Conservation (phyloP, 2,113 vertebrate species). For the Sapajus apella region DNA sequence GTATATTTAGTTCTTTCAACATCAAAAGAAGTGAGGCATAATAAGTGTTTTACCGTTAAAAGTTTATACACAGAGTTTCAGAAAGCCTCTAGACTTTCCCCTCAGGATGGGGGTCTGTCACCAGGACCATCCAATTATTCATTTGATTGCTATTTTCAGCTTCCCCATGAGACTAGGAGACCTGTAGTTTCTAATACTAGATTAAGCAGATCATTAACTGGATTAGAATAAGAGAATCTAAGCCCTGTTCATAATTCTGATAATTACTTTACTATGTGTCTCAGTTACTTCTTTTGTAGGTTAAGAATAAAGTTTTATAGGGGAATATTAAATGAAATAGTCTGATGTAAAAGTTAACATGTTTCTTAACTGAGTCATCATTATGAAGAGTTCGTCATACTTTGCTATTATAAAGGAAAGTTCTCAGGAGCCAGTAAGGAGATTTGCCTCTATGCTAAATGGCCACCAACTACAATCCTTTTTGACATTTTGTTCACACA, state of each 20-base stretch:
- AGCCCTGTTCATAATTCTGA: conserved; percentile 14
- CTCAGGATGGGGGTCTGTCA: background rate
- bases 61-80: conserved; percentile 10
- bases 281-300: conserved; percentile 38
- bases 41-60: conserved; percentile 37
- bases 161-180: background rate
- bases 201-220: background rate
- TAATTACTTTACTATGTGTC: conserved; percentile 5
- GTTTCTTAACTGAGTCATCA: background rate
- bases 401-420: background rate
- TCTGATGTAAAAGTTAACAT: background rate
- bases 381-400: background rate
- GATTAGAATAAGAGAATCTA: conserved; percentile 39
- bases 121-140: background rate
- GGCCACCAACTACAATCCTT: background rate
- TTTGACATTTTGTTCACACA: background rate
- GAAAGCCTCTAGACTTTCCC: background rate
- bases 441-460: background rate
- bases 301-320: conserved; percentile 8
- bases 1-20: conserved; percentile 2
- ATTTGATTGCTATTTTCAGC: background rate
- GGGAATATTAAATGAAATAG: background rate
- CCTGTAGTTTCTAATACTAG: background rate
- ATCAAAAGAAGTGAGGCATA: background rate
- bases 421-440: background rate